Evolutionary conservation across 2,888 invertebrate genomes (phyloP).

Genomic region (Nymphalis c-album): DNA sequence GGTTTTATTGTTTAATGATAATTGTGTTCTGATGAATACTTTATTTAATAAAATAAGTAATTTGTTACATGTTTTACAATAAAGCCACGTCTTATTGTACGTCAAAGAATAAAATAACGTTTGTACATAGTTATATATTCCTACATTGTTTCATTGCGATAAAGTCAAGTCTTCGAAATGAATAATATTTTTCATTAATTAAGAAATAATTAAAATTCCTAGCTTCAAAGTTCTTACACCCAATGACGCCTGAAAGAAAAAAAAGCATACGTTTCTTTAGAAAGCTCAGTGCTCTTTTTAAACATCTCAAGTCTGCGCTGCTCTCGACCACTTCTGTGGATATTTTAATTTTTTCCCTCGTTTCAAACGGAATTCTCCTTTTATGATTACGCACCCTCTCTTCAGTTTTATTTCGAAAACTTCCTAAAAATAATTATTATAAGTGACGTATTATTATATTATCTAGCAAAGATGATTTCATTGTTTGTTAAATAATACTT

Average conservation of each 20-base stretch:
- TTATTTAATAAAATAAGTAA: no score
- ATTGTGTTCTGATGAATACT: no score
- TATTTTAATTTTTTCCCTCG: constrained; percentile 25
- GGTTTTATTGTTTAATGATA: no score
- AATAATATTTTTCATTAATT: not conserved
- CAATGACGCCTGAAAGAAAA: constrained; percentile 8
- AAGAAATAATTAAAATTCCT: constrained; percentile 1
- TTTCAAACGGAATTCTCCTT: constrained; percentile 24
- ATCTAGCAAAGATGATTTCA: constrained; percentile 1
- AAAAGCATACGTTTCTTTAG: constrained; percentile 1
- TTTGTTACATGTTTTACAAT: no score
- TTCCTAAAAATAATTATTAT: not conserved
- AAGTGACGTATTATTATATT: constrained; percentile 10
- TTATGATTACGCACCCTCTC: constrained; percentile 28
- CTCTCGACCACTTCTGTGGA: constrained; percentile 12
- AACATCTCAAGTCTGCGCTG: constrained; percentile 18
- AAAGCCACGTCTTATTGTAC: no score
- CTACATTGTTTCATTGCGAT: no score
- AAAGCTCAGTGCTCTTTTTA: constrained; percentile 1
- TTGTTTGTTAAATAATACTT: constrained; percentile 2
- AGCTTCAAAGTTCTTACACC: not conserved
- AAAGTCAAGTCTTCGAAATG: not conserved
- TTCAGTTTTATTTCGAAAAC: constrained; percentile 15
- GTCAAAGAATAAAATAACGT: no score
- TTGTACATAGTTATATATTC: no score